phyloP scores from a whole-genome alignment of 30 jellyfish, hydroid and myxozoan genomes.

The Pseudorhiza aurosa region DNA sequence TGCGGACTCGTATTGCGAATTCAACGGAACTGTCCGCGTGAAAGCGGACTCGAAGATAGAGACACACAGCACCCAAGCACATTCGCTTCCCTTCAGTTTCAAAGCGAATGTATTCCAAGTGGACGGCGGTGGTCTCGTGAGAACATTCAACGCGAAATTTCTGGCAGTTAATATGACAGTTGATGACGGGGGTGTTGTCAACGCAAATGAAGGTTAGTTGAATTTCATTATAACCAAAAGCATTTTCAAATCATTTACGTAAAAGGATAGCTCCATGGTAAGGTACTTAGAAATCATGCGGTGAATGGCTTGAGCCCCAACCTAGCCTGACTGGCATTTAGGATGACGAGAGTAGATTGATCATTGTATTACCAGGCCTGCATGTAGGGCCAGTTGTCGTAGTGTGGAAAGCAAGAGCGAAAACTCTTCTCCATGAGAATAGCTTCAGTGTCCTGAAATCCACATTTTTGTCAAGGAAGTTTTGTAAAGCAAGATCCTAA shows the following conservation, averaged over 20 bases:
- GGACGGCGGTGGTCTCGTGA: constrained; percentile 60
- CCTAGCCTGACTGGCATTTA: too few species aligned
- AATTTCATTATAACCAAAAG: background rate
- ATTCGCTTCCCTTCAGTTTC: constrained; percentile 7
- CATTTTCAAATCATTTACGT: background rate
- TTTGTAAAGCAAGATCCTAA: too few species aligned
- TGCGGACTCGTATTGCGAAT: constrained; percentile 32
- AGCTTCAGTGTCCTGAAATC: too few species aligned
- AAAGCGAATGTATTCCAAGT: constrained; percentile 31
- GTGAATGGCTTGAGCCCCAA: too few species aligned
- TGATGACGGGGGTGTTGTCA: constrained; percentile 60
- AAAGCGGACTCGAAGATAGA: constrained; percentile 59
- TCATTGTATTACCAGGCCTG: too few species aligned
- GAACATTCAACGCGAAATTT: constrained; percentile 15
- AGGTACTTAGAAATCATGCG: too few species aligned
- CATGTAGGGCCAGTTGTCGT: too few species aligned
- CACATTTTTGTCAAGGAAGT: too few species aligned
- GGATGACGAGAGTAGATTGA: too few species aligned
- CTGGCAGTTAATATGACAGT: constrained; percentile 49
- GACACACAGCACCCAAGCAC: constrained; percentile 54
- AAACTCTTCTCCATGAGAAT: too few species aligned
- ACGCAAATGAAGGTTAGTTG: constrained; percentile 50
- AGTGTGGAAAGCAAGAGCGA: too few species aligned
- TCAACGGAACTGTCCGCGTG: constrained; percentile 61
- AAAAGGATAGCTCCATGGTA: too few species aligned